phyloP scores from a whole-genome alignment of 1,140 invertebrate genomes.

The Penaeus japonicus region DNA sequence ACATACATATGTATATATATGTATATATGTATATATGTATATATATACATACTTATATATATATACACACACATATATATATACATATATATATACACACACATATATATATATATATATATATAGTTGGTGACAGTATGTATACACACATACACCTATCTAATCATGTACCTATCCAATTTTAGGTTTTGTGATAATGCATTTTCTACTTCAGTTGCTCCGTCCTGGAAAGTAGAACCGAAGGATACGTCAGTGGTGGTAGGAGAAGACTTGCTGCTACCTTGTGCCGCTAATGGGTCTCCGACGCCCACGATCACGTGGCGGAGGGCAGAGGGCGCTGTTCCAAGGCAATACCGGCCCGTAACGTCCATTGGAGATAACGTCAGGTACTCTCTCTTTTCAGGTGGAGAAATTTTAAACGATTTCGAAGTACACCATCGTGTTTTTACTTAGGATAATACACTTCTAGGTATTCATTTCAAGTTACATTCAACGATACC shows the following conservation, averaged over 20 bases:
- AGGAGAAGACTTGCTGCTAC: constrained; percentile 81
- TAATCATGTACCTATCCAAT: too few species aligned
- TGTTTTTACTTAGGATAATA: too few species aligned
- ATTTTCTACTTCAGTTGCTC: constrained; percentile 24
- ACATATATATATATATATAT: neutral
- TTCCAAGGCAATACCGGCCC: constrained; percentile 46
- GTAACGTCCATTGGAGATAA: constrained; percentile 44
- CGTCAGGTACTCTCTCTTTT: constrained; percentile 8
- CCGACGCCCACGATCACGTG: constrained; percentile 71
- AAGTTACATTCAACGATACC: too few species aligned
- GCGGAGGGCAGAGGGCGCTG: constrained; percentile 56
- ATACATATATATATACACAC: neutral
- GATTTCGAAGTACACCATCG: too few species aligned
- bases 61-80: neutral
- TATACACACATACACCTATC: too few species aligned
- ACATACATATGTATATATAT: neutral
- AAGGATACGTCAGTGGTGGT: constrained; percentile 39
- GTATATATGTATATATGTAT: neutral
- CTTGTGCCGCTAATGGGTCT: constrained; percentile 84
- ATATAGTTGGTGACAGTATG: too few species aligned
- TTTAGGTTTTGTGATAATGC: neutral
- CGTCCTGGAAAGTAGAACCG: constrained; percentile 35
- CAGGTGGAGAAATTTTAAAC: too few species aligned
- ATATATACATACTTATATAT: neutral
- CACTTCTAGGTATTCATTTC: too few species aligned